A percentile compares a stretch with the other conserved stretches of the same genome.
Conservation (phyloP, 2,797 vertebrate genomes). For the Danio tinwini region DNA sequence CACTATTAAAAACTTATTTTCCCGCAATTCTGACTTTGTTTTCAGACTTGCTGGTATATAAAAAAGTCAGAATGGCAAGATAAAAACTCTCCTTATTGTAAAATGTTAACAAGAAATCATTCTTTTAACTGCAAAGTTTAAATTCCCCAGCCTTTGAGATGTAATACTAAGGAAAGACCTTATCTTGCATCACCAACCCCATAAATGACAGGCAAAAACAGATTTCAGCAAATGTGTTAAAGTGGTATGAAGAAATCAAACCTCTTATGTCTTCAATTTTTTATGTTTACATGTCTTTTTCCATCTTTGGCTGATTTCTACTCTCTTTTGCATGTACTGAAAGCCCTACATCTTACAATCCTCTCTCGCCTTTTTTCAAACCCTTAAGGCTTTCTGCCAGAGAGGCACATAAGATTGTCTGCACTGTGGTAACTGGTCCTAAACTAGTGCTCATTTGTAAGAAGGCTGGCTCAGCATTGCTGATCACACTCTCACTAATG, state of each 20-base stretch:
- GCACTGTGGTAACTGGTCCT: slow-evolving; percentile 27
- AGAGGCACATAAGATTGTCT: slow-evolving; percentile 15
- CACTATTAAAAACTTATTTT: too few species aligned
- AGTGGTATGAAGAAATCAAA: background rate
- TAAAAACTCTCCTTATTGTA: too few species aligned
- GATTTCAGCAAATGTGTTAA: background rate
- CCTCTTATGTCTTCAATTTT: background rate
- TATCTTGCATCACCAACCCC: background rate
- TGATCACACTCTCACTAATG: slow-evolving; percentile 17
- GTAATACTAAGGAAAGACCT: slow-evolving; percentile 3
- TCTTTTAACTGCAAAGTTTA: too few species aligned
- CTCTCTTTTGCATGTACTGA: background rate
- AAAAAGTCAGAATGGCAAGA: too few species aligned
- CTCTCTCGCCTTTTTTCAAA: background rate
- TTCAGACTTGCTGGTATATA: too few species aligned
- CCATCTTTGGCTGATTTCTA: background rate
- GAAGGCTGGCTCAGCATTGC: slow-evolving; percentile 22
- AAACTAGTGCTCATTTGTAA: slow-evolving; percentile 31
- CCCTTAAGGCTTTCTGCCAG: slow-evolving; percentile 8
- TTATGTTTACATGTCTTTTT: slow-evolving; percentile 23
- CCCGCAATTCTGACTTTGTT: too few species aligned
- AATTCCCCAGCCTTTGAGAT: too few species aligned
- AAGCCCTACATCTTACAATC: background rate
- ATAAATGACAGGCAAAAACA: slow-evolving; percentile 2
- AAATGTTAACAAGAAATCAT: too few species aligned